A percentile compares a stretch with the other conserved stretches of the same genome.
phyloP scores from a whole-genome alignment of 1,140 invertebrate genomes.

The Drosophila gunungcola region DNA sequence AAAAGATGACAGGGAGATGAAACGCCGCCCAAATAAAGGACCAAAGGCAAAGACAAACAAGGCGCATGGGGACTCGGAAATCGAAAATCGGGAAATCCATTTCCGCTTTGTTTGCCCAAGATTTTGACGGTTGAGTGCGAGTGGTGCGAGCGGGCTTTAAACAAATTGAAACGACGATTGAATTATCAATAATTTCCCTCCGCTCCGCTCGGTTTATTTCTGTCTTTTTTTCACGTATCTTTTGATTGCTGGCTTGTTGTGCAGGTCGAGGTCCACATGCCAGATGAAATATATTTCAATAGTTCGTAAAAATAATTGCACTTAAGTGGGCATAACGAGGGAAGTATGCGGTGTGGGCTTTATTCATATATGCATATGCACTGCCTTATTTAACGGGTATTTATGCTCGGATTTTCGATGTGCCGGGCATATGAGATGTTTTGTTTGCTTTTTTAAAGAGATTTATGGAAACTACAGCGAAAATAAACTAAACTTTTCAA shows the following conservation, averaged over 20 bases:
- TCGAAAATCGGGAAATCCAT: constrained; percentile 46
- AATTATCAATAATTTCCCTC: constrained; percentile 65
- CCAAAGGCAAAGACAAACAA: constrained; percentile 31
- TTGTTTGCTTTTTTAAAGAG: background rate
- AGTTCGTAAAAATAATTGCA: constrained; percentile 56
- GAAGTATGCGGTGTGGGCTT: constrained; percentile 11
- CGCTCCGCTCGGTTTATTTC: constrained; percentile 5
- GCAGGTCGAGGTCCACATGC: constrained; percentile 35
- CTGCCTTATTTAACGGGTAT: constrained; percentile 39
- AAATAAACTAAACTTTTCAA: background rate
- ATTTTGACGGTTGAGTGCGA: constrained; percentile 51
- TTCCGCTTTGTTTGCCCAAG: constrained; percentile 50
- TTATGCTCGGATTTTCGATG: constrained; percentile 15
- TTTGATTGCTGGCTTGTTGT: constrained; percentile 58
- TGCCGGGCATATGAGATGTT: background rate
- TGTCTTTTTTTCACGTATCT: constrained; percentile 11
- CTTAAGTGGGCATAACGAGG: constrained; percentile 54
- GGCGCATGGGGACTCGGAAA: constrained; percentile 4
- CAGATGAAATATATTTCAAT: constrained; percentile 51
- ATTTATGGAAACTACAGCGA: background rate
- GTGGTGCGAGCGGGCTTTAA: constrained; percentile 37
- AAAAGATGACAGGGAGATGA: constrained; percentile 25
- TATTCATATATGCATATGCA: constrained; percentile 37
- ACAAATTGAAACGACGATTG: constrained; percentile 67
- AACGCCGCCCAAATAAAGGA: constrained; percentile 45